These are phyloP conservation scores for Picathartes gymnocephalus DNA, from an alignment of 2,113 vertebrate species.

Conservation along the genomic window DNA sequence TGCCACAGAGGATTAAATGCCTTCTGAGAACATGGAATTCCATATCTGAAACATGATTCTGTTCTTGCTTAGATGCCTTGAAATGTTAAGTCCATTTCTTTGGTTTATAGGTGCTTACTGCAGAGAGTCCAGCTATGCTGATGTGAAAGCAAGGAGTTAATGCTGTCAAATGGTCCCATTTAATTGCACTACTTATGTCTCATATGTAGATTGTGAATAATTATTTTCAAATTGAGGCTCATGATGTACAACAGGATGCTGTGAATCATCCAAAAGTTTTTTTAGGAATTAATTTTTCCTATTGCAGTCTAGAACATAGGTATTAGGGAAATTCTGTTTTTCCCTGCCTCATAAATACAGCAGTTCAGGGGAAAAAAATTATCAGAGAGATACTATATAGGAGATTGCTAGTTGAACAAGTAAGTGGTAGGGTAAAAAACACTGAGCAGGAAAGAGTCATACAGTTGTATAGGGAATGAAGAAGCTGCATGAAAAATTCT, in stretches of 20 bases:
- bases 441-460: neutral
- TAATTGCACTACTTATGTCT: neutral
- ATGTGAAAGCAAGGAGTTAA: neutral
- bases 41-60: neutral
- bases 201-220: neutral
- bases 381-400: neutral
- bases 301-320: accelerated
- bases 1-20: neutral
- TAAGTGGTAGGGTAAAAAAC: neutral
- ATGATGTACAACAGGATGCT: accelerated
- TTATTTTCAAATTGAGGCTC: neutral
- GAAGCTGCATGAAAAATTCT: neutral
- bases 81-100: neutral
- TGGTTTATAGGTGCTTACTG: neutral
- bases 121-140: neutral
- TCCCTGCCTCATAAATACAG: neutral
- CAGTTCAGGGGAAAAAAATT: neutral
- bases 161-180: neutral
- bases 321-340: neutral
- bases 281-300: neutral
- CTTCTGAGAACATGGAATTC: neutral
- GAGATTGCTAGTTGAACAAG: neutral
- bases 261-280: neutral
- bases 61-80: neutral
- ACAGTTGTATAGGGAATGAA: neutral